Evolutionary conservation across 2,888 invertebrate genomes (phyloP), one percentile per base, ranked within the genome.

Genomic region (Pharmacophagus antenor): DNA sequence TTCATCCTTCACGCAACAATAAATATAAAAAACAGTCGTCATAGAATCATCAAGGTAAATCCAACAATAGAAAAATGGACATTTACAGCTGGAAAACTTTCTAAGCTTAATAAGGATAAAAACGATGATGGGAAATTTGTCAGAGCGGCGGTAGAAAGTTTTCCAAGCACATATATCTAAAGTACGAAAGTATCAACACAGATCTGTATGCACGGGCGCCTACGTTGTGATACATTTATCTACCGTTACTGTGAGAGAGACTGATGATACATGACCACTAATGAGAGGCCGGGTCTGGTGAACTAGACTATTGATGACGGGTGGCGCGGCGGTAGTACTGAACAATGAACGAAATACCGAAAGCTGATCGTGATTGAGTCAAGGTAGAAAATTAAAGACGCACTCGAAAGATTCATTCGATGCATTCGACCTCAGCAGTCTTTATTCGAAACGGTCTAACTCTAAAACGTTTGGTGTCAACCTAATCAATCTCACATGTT

Each of bases 171-270:
- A 69, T 73, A 73, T 68, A 72, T 37, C 70, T 72, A 78, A 72
- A 76, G 73, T 76, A 75, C 73, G 74, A 77, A 74, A 74, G 78
- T 73, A 75, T 75, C 73, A 75, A 79, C 74, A 61, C 20, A 74
- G 74, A 73, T 65, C 71, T 66, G 70, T 75, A 83, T 84, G 86
- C 80, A 84, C 86, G 88, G 89, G 90, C 90, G 89, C 88, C 83
- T 89, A 88, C 75, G 76, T 88, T 90, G 90, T 90, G 90, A 90
- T 90, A 90, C 90, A 88, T 83, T 89, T 88, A 90, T 88, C 90
- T 89, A 88, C 79, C 85, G 84, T 74, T 74, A 80, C 76, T 79
- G 84, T 85, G 88, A 82, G 74, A 81, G 73, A 84, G 78, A 81
- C 82, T 80, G 83, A 85, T 84, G 82, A 68, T 71, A 69, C 72